phyloP scores from a whole-genome alignment of 2,888 invertebrate genomes.

The Athrips mouffetella region DNA sequence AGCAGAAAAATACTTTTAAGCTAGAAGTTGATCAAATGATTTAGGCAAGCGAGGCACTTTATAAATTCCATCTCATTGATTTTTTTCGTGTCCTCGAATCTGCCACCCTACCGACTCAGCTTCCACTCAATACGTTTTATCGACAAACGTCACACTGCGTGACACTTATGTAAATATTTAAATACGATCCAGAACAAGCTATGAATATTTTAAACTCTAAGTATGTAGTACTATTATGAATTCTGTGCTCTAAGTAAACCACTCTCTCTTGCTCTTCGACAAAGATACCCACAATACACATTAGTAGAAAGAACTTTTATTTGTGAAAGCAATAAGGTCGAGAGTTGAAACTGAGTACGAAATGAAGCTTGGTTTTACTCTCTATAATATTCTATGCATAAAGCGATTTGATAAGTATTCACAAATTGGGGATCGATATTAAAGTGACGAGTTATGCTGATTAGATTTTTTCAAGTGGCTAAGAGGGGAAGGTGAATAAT shows the following conservation, averaged over 20 bases:
- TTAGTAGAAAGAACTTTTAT: conserved; percentile 52
- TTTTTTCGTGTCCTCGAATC: conserved; percentile 11
- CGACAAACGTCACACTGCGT: conserved; percentile 74
- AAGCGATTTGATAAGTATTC: conserved; percentile 72
- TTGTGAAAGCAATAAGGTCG: conserved; percentile 45
- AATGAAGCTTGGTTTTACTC: conserved; percentile 43
- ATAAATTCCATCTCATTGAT: conserved; percentile 15
- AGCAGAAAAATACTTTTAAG: neutral
- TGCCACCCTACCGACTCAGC: conserved; percentile 13
- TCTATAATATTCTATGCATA: conserved; percentile 71
- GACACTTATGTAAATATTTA: conserved; percentile 80
- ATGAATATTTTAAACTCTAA: conserved; percentile 80
- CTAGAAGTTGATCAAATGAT: conserved; percentile 7
- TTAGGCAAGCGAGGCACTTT: conserved; percentile 3
- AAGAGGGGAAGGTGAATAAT: conserved; percentile 69
- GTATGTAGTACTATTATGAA: too few relatives aligned
- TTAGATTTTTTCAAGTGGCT: conserved; percentile 75
- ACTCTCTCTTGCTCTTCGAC: conserved; percentile 60
- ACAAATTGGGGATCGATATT: conserved; percentile 75
- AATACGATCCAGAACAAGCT: conserved; percentile 80
- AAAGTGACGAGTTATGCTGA: conserved; percentile 77
- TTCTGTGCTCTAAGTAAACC: too few relatives aligned
- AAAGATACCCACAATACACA: conserved; percentile 53
- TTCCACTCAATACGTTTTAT: conserved; percentile 70
- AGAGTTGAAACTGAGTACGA: conserved; percentile 39